Conservation (phyloP, 2,797 vertebrate genomes). For the Chelidonichthys spinosus region DNA sequence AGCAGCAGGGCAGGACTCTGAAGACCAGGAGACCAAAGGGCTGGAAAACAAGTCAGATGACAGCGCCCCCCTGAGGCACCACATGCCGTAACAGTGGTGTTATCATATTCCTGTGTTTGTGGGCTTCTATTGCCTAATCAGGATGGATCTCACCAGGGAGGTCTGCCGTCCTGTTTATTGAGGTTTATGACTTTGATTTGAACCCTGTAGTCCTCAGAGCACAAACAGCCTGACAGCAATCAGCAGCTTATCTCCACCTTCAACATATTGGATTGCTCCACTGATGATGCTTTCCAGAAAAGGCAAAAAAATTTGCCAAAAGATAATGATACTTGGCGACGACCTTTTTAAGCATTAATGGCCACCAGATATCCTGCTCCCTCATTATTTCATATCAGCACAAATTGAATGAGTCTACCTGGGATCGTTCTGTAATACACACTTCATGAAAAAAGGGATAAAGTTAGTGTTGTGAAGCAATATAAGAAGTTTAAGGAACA, state of each 20-base stretch:
- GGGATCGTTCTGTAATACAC: constrained; percentile 8
- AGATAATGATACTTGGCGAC: constrained; percentile 52
- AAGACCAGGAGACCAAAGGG: no score
- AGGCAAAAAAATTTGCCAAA: constrained; percentile 45
- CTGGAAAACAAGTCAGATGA: no score
- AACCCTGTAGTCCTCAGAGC: constrained; percentile 55
- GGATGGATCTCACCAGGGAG: constrained; percentile 69
- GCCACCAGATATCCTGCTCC: constrained; percentile 35
- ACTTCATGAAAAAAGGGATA: constrained; percentile 3
- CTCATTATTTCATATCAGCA: constrained; percentile 39
- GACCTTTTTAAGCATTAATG: constrained; percentile 53
- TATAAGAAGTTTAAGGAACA: neutral
- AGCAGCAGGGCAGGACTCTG: no score
- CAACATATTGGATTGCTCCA: constrained; percentile 61
- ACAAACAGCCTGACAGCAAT: constrained; percentile 60
- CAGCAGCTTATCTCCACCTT: constrained; percentile 68
- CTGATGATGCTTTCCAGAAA: constrained; percentile 64
- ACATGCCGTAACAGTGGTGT: no score
- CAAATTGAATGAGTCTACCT: constrained; percentile 36
- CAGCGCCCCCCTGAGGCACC: no score
- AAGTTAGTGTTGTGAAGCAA: constrained; percentile 4
- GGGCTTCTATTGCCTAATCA: constrained; percentile 64
- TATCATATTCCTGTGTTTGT: constrained; percentile 54
- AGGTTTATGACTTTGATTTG: constrained; percentile 70
- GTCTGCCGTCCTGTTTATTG: constrained; percentile 62